These are phyloP conservation scores for Megaceryle maxima DNA, from an alignment of 2,113 vertebrate genomes.

Conservation along the genomic window DNA sequence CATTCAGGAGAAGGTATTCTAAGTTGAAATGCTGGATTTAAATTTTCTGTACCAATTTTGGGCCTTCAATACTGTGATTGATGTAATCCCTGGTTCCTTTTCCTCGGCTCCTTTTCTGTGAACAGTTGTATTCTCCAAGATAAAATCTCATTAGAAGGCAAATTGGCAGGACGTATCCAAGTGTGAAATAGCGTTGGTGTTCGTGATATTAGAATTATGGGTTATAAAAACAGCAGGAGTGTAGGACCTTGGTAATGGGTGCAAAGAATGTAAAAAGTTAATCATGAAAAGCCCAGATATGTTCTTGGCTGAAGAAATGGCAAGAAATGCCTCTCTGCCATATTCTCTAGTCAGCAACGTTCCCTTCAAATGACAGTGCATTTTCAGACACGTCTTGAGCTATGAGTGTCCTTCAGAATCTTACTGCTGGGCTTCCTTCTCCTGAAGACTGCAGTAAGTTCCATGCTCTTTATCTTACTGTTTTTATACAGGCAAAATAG, in stretches of 20 bases:
- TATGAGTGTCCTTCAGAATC: neutral
- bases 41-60: neutral
- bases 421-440: constrained; percentile 21
- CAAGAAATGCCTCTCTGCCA: neutral
- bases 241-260: neutral
- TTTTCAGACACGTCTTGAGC: neutral
- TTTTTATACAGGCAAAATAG: constrained; percentile 1
- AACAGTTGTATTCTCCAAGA: neutral
- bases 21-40: neutral
- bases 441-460: neutral
- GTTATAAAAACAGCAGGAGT: neutral
- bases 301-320: neutral
- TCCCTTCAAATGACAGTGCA: neutral
- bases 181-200: neutral
- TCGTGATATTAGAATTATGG: neutral
- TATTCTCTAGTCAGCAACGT: neutral
- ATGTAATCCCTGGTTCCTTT: neutral
- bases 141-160: constrained; percentile 3
- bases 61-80: neutral
- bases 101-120: neutral
- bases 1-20: neutral
- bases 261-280: neutral
- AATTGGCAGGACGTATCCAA: neutral
- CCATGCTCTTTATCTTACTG: neutral
- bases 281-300: neutral